Evolutionary conservation across 2,797 vertebrate species (phyloP), one percentile per base, ranked within the genome.

Genomic region (Streptopelia turtur): DNA sequence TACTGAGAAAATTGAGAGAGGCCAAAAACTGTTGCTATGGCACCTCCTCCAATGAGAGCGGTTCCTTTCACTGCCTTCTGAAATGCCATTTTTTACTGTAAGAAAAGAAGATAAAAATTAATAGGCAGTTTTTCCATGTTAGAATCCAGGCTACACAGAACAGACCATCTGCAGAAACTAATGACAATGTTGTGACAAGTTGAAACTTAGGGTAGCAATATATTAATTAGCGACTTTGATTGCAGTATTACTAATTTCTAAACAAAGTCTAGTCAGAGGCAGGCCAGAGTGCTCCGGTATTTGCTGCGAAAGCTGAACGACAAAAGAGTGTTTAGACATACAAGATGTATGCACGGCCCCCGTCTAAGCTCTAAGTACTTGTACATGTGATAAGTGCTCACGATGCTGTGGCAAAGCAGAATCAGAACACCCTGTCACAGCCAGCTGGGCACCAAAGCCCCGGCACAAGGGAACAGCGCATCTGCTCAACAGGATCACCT

Each of bases 1-100:
- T 99, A 98, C 94, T 99, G 98, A 55, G 98, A 96, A 84, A 99
- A 98, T 91, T 99, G 98, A 33, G 99, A 99, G 70, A 99, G 97
- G 96, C 99, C 99, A 64, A 99, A 98, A 45, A 98, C 97, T 3
- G 98, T 95, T 59, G 98, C 98, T 65, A 99, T 97, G 25, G 98
- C 98, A 87, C 99, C 99, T 35, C 99, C 98, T 94, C 99, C 99
- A 68, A 99, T 83, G 79, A 99, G 89, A 89, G 98, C 94, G n/a
- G 98, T 98, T 93, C 98, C 98, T 95, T 98, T 99, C 95, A 98
- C 96, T 92, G 97, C 98, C 97, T 98, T 99, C 94, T 97, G 98
- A 98, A 99, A 99, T 78, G 99, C 99, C 99, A 99, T 99, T 93
- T 97, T 92, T 97, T 97, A 98, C 96, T 97, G 83, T 66, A 87